Percentiles rank a stretch among this genome's conserved stretches.
phyloP scores from a whole-genome alignment of 2,797 vertebrate species.

The Neomorphus geoffroyi region DNA sequence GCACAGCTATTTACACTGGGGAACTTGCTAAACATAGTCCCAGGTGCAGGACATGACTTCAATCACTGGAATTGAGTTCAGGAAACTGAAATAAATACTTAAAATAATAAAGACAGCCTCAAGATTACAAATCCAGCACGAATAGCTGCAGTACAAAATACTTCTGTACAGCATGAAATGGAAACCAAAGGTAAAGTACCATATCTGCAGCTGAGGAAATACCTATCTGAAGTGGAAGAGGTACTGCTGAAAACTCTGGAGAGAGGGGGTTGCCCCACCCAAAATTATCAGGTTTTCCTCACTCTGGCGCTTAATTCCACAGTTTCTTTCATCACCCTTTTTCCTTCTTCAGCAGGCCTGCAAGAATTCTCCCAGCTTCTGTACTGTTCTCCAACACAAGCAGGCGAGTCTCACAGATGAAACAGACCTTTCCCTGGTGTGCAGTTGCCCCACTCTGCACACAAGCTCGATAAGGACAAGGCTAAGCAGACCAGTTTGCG shows the following conservation, averaged over 20 bases:
- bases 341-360: neutral
- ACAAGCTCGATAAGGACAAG: neutral
- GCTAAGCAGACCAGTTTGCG: neutral
- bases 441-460: neutral
- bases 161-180: neutral
- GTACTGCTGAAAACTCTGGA: neutral
- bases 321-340: neutral
- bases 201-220: neutral
- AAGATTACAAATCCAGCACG: neutral
- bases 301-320: neutral
- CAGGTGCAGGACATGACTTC: fast-evolving
- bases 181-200: neutral
- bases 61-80: neutral
- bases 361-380: neutral
- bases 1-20: neutral
- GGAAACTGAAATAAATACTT: neutral
- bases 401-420: neutral
- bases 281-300: neutral
- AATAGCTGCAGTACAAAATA: neutral
- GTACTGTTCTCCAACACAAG: neutral
- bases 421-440: neutral
- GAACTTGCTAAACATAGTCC: neutral
- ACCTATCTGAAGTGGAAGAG: neutral
- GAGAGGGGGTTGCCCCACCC: neutral
- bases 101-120: neutral